Conservation (phyloP, 2,113 vertebrate genomes). For the Erinaceus europaeus region DNA sequence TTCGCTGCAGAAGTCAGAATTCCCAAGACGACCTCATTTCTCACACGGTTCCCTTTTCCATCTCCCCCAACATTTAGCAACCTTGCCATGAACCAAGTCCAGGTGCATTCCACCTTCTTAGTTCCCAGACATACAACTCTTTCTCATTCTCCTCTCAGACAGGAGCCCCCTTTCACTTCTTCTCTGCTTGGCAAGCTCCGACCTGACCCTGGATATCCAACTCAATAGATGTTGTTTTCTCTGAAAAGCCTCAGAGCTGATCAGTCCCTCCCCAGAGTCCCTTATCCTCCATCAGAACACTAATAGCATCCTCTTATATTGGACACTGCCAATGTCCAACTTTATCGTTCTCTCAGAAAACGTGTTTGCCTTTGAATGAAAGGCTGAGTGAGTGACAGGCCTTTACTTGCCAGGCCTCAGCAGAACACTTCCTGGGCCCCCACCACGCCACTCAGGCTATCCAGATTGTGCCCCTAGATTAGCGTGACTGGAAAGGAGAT, state of each 20-base stretch:
- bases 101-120: neutral
- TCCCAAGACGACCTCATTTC: neutral
- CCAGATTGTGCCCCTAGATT: neutral
- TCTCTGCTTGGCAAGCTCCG: neutral
- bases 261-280: neutral
- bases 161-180: neutral
- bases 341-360: no score
- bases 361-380: neutral
- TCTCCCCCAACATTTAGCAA: neutral
- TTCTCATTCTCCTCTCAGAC: neutral
- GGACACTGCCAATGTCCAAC: neutral
- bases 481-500: neutral
- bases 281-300: neutral
- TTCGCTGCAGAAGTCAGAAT: neutral
- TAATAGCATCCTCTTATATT: neutral
- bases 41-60: neutral
- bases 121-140: neutral
- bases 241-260: neutral
- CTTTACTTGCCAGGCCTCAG: neutral
- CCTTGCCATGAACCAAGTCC: neutral
- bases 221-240: neutral
- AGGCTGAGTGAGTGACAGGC: neutral
- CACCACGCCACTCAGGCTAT: neutral
- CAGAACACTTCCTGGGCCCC: neutral
- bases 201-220: neutral